These are phyloP conservation scores for Pluvialis apricaria DNA, from an alignment of 2,113 vertebrate genomes.

Conservation along the genomic window DNA sequence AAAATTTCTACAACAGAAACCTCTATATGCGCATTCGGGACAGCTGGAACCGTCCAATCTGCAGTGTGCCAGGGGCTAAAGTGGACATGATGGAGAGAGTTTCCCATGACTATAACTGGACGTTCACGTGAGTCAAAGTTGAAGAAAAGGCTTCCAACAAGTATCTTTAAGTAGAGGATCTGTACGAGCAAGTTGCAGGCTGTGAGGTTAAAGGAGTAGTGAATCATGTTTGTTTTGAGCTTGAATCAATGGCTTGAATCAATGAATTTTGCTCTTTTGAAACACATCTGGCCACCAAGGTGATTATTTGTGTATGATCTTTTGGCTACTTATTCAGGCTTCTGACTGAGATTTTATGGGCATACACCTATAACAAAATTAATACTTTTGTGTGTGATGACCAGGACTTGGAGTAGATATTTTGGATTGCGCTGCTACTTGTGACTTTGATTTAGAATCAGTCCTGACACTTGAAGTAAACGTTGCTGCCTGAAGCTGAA, in stretches of 20 bases:
- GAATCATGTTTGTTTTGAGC: neutral
- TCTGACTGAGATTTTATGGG: neutral
- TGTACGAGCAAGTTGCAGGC: neutral
- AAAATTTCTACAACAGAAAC: conserved; percentile 97
- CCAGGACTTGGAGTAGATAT: neutral
- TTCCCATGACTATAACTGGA: conserved; percentile 93
- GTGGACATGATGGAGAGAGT: conserved; percentile 89
- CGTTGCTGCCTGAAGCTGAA: neutral
- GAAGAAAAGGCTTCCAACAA: neutral
- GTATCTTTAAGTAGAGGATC: neutral
- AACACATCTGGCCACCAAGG: neutral
- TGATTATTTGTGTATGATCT: neutral
- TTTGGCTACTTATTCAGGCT: neutral
- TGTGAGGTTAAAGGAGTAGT: neutral
- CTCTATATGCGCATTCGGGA: conserved; percentile 96
- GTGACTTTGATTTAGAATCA: neutral
- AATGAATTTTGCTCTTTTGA: neutral
- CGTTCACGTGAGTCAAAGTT: conserved; percentile 83
- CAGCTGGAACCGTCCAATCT: conserved; percentile 95
- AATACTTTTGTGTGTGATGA: neutral
- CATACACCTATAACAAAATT: neutral
- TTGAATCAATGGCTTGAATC: neutral
- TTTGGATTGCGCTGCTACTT: neutral
- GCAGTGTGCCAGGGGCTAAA: conserved; percentile 90
- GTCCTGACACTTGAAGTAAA: neutral